Percentiles rank a stretch among this genome's conserved stretches.
phyloP scores from a whole-genome alignment of 1,140 invertebrate genomes.

The Drosophila lini region DNA sequence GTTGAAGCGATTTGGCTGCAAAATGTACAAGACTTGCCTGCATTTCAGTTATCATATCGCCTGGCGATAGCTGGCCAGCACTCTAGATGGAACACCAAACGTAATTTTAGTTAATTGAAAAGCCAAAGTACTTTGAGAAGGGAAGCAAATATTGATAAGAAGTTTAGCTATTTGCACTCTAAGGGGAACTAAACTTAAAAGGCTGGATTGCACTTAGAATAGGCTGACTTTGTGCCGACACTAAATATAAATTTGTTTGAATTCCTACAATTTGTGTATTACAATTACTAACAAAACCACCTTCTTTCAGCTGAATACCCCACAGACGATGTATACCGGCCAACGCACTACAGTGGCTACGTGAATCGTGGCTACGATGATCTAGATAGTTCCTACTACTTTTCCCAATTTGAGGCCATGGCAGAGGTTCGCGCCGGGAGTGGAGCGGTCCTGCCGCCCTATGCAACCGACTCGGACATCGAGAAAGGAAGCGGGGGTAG shows the following conservation, averaged over 20 bases:
- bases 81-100: constrained; percentile 31
- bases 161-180: neutral
- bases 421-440: constrained; percentile 18
- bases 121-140: constrained; percentile 10
- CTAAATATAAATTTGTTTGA: neutral
- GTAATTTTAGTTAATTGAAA: constrained; percentile 60
- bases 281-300: no score
- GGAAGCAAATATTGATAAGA: constrained; percentile 48
- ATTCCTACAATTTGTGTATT: no score
- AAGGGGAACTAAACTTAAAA: constrained; percentile 5
- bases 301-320: constrained; percentile 54
- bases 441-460: constrained; percentile 47
- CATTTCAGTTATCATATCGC: constrained; percentile 3
- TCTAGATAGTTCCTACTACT: constrained; percentile 74
- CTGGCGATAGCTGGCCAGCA: neutral
- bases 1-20: neutral
- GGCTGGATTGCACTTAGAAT: neutral
- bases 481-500: constrained; percentile 20
- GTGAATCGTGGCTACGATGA: constrained; percentile 76
- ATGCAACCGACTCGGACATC: constrained; percentile 13
- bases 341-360: constrained; percentile 57
- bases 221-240: neutral
- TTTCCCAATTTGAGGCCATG: constrained; percentile 72
- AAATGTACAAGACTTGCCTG: neutral
- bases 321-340: constrained; percentile 60